A percentile compares a stretch with the other conserved stretches of the same genome.
Conservation (phyloP, 2,888 invertebrate species). For the Epirrhoe alternata region DNA sequence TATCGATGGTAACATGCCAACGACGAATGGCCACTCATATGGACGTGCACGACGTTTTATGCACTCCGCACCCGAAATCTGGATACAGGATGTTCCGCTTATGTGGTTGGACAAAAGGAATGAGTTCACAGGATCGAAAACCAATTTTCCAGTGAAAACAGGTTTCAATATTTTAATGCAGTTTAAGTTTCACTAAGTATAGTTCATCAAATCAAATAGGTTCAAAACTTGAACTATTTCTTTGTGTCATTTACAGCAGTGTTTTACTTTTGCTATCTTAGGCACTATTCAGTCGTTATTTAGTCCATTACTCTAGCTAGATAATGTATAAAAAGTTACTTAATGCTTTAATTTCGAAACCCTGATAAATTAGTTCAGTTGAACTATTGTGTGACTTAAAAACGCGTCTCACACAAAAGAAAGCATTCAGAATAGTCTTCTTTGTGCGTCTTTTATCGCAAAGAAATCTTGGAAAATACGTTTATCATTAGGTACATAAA, state of each 20-base stretch:
- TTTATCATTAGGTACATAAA: constrained; percentile 52
- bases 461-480: constrained; percentile 49
- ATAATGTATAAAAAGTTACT: not conserved
- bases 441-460: constrained; percentile 39
- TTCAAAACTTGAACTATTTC: not conserved
- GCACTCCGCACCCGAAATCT: constrained; percentile 49
- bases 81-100: constrained; percentile 53
- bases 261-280: not conserved
- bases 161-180: not conserved
- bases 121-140: constrained; percentile 12
- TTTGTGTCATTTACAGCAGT: not conserved
- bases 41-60: constrained; percentile 60
- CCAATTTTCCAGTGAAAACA: constrained; percentile 1
- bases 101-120: constrained; percentile 26
- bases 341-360: constrained; percentile 7
- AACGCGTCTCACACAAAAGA: constrained; percentile 31
- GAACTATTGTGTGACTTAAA: constrained; percentile 33
- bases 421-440: constrained; percentile 29
- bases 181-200: not conserved
- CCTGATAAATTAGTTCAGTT: constrained; percentile 32
- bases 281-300: not conserved
- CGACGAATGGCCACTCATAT: constrained; percentile 66
- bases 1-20: constrained; percentile 74
- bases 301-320: not conserved
- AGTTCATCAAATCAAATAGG: not conserved